Base-by-base conservation (phyloP, 2,113 vertebrate species). In the Willisornis vidua region DNA sequence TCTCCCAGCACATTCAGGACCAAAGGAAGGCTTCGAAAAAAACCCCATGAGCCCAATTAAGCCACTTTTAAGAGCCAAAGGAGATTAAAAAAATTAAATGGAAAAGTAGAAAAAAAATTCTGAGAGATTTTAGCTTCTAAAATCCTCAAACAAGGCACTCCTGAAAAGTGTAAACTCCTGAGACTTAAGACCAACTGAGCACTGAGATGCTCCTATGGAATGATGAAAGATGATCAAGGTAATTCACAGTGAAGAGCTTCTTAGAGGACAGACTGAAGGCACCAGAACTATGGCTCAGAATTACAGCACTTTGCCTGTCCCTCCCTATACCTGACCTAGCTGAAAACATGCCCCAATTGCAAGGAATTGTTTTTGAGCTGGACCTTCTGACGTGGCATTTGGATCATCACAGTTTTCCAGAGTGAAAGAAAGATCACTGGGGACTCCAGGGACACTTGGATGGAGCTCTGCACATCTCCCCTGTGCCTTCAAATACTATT, bases 241-340 rank as follows among this genome's bases (percentile, higher is more conserved):
- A 85, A 86, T 88, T 93, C 82, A 89, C 91, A 96, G 87, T 84
- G 72, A 92, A 89, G 72, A 94, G 62, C 22, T 94, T 9, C 19
- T 55, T 3, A 74, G 49, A 75, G n/a, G 55, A 75, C 39, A 81
- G 72, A 66, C 0, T 62, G 49, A 89, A 89, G 85, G 87, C 74
- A 93, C 46, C 28, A 66, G 48, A 81, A 89, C 49, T n/a, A 33
- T 23, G 25, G 65, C 93, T 93, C 89, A 91, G 58, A 85, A 74
- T 54, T 15, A 43, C 39, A 93, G 88, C 79, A 54, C 31, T 25
- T 24, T 19, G 52, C 39, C 46, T 39, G 65, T 45, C 45, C 39
- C 14, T 39, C 25, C 49, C 11, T 0, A 0, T 20, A 12, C 19
- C n/a, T 41, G 31, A 90, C 12, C 45, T 71, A 86, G 66, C n/a